Percentiles rank a stretch among this genome's conserved stretches.
These are phyloP conservation scores for Diachasmimorpha longicaudata DNA, from an alignment of 1,140 invertebrate species.

Conservation along the genomic window DNA sequence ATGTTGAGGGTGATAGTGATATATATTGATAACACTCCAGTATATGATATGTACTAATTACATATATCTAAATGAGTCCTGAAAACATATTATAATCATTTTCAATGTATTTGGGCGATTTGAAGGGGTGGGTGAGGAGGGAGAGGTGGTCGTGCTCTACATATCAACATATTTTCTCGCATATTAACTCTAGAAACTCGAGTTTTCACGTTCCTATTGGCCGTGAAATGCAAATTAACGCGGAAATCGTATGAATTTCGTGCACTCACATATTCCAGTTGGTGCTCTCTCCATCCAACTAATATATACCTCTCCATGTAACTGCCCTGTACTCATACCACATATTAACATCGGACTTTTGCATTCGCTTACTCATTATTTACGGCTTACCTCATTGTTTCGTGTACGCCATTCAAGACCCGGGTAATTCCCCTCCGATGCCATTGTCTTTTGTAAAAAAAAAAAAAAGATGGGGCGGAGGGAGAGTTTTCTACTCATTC, in stretches of 20 bases:
- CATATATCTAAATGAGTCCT: too few relatives aligned
- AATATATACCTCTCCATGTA: neutral
- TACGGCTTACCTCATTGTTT: slow-evolving; percentile 11
- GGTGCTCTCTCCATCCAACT: neutral
- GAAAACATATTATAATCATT: too few relatives aligned
- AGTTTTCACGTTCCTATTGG: neutral
- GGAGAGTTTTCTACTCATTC: neutral
- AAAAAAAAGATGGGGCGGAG: neutral
- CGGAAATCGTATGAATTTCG: slow-evolving; percentile 20
- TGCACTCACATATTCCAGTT: neutral
- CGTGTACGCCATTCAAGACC: neutral
- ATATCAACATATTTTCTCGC: neutral
- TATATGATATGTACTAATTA: too few relatives aligned
- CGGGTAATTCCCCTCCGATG: neutral
- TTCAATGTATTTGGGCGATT: too few relatives aligned
- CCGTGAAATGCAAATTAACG: slow-evolving; percentile 22
- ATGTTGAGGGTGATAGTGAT: too few relatives aligned
- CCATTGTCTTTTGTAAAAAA: slow-evolving; percentile 3
- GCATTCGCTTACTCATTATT: slow-evolving; percentile 15
- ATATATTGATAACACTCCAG: too few relatives aligned
- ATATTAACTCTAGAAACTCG: neutral
- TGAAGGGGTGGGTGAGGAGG: neutral
- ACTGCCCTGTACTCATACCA: neutral
- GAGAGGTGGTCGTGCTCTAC: neutral
- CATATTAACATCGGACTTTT: slow-evolving; percentile 8